Evolutionary conservation across 2,113 vertebrate genomes (phyloP).

Genomic region (Cynopterus brachyotis): DNA sequence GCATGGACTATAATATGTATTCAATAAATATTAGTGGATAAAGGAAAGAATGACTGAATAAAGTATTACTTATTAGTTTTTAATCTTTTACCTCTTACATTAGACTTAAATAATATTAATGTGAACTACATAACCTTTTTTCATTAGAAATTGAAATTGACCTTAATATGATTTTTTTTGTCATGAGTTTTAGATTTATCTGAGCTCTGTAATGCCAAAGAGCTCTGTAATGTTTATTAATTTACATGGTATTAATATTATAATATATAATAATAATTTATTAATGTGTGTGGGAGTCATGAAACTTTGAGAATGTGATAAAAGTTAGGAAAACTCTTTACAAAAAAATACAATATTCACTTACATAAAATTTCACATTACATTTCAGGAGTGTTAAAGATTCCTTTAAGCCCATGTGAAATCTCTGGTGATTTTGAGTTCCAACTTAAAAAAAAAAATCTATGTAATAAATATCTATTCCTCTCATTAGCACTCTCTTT

Average conservation of each 20-base stretch:
- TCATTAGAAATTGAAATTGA: background rate
- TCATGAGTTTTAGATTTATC: background rate
- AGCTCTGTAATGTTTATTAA: background rate
- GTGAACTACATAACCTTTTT: background rate
- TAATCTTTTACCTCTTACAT: background rate
- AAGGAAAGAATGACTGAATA: background rate
- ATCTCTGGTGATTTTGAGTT: background rate
- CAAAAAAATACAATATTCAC: background rate
- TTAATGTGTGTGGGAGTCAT: background rate
- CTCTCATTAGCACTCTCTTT: background rate
- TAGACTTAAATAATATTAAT: slow-evolving; percentile 4
- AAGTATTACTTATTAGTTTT: background rate
- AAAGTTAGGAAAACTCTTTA: background rate
- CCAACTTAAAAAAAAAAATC: background rate
- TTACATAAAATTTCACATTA: background rate
- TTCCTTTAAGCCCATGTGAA: background rate
- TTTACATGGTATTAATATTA: background rate
- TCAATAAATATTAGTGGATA: background rate
- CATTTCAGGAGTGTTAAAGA: background rate
- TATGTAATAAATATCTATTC: background rate
- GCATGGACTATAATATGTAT: background rate
- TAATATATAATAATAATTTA: background rate
- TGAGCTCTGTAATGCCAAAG: background rate
- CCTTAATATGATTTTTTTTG: background rate
- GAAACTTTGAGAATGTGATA: background rate